Evolutionary conservation across 1,140 invertebrate genomes (phyloP).

Genomic region (Pseudomyrmex cubaensis): DNA sequence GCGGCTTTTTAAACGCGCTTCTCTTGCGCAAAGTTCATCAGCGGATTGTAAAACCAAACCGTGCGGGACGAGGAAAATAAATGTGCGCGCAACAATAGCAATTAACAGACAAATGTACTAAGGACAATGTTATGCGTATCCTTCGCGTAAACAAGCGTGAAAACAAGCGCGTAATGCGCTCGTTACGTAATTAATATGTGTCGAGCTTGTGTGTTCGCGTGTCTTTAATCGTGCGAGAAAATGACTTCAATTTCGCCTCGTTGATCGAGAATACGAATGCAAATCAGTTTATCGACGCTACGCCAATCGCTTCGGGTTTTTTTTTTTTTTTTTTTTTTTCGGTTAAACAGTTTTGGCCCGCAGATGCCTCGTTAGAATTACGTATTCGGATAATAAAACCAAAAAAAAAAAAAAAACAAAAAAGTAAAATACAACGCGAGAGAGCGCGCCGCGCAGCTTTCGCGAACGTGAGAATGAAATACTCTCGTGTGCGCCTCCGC

Average conservation of each 20-base stretch:
- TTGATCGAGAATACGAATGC: not conserved
- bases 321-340: conserved; percentile 20
- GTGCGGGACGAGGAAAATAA: not conserved
- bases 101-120: not conserved
- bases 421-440: not conserved
- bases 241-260: conserved; percentile 18
- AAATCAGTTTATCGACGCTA: conserved; percentile 37
- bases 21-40: not conserved
- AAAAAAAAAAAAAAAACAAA: too few relatives aligned
- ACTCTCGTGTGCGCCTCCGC: conserved; percentile 41
- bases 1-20: not conserved
- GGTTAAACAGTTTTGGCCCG: conserved; percentile 45
- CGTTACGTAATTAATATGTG: conserved; percentile 9
- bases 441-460: conserved; percentile 41
- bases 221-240: conserved; percentile 18
- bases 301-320: conserved; percentile 40
- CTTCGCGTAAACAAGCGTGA: not conserved
- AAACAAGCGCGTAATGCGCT: too few relatives aligned
- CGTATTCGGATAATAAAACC: conserved; percentile 42
- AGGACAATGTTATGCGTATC: not conserved
- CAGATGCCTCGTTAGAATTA: conserved; percentile 51
- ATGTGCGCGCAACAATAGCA: not conserved
- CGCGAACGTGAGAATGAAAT: conserved; percentile 37
- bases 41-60: not conserved
- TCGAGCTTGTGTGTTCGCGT: not conserved